Conservation (phyloP, 2,113 vertebrate species). For the Sorex araneus region DNA sequence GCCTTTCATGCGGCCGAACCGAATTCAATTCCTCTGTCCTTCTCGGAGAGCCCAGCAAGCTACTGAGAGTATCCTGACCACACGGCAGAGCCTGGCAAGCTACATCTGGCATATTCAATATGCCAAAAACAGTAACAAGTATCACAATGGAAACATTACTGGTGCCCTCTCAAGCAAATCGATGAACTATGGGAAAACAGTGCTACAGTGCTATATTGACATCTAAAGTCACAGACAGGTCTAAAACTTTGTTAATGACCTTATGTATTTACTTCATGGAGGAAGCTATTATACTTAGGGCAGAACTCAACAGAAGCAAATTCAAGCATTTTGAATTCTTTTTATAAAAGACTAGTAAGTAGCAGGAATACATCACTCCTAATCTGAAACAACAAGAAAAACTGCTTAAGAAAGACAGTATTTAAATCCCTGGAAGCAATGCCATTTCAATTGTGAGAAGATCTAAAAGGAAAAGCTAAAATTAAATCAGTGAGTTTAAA, state of each 20-base stretch:
- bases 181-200: too few species aligned
- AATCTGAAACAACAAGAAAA: not conserved
- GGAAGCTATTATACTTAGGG: not conserved
- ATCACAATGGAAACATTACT: too few species aligned
- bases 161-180: too few species aligned
- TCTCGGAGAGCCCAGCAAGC: too few species aligned
- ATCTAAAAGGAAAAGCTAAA: not conserved
- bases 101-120: too few species aligned
- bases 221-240: not conserved
- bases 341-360: not conserved
- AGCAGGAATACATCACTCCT: not conserved
- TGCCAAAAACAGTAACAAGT: too few species aligned
- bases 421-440: slow-evolving; percentile 5
- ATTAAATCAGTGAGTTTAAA: not conserved
- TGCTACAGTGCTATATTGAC: too few species aligned
- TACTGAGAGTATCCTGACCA: too few species aligned
- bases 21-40: too few species aligned
- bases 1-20: too few species aligned
- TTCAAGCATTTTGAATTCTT: not conserved
- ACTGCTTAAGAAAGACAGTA: slow-evolving; percentile 37
- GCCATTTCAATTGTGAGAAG: not conserved
- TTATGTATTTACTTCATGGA: not conserved
- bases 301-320: slow-evolving; percentile 7
- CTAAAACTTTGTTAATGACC: not conserved
- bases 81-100: too few species aligned